Conservation (phyloP, 2,888 invertebrate genomes). For the Mythimna albipuncta region DNA sequence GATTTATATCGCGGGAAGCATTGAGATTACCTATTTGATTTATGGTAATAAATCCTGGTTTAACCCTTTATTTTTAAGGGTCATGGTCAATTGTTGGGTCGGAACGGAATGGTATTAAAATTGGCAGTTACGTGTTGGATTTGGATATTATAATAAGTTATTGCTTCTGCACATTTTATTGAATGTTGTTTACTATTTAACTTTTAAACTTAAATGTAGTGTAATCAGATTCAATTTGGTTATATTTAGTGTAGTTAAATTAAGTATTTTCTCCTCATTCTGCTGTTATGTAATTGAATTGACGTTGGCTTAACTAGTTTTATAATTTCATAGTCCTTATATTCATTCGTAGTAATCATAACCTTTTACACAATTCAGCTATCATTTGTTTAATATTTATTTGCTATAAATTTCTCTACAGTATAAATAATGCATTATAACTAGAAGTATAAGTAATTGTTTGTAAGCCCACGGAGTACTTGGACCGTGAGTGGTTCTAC, state of each 20-base stretch:
- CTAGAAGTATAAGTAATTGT: background rate
- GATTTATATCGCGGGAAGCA: conserved; percentile 70
- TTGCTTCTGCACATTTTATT: conserved; percentile 19
- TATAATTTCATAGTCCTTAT: background rate
- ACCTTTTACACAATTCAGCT: background rate
- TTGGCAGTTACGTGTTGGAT: conserved; percentile 43
- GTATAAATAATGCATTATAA: conserved; percentile 16
- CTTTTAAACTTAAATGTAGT: background rate
- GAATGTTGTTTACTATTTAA: background rate
- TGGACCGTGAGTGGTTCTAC: conserved; percentile 9
- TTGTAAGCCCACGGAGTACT: background rate
- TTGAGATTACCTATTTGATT: conserved; percentile 66
- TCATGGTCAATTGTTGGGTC: conserved; percentile 35
- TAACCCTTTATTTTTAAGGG: conserved; percentile 57
- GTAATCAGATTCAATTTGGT: background rate
- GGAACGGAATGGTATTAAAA: conserved; percentile 39
- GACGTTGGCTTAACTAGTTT: background rate
- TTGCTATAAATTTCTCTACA: background rate
- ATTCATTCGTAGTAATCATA: background rate
- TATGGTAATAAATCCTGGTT: conserved; percentile 53
- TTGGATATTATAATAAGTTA: conserved; percentile 40
- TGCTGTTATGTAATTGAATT: background rate
- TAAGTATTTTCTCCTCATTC: background rate
- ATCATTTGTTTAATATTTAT: background rate
- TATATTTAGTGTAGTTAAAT: background rate